Percentiles rank a stretch among this genome's conserved stretches.
Conservation (phyloP, 2,113 vertebrate species). For the Pluvianellus socialis region DNA sequence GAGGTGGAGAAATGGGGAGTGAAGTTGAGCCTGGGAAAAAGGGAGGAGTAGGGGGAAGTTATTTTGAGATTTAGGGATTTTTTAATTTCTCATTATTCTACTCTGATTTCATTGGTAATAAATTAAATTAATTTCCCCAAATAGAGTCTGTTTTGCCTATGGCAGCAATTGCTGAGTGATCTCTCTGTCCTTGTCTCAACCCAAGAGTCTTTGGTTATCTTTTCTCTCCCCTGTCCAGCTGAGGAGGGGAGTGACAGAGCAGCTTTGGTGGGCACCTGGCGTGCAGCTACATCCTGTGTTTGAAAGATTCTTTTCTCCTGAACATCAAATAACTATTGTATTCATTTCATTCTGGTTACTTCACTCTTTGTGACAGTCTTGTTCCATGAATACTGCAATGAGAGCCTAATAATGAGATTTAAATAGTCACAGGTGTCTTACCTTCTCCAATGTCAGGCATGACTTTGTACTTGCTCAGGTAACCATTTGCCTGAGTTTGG, state of each 20-base stretch:
- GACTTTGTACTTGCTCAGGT: fast-evolving
- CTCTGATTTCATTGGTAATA: not conserved
- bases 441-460: fast-evolving
- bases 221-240: not conserved
- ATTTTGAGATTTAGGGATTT: not conserved
- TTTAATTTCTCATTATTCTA: not conserved
- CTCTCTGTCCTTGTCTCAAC: not conserved
- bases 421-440: not conserved
- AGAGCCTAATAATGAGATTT: not conserved
- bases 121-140: not conserved
- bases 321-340: not conserved
- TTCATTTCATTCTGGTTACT: not conserved
- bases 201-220: not conserved
- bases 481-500: not conserved
- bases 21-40: no score
- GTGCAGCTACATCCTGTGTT: fast-evolving
- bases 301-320: not conserved
- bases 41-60: not conserved
- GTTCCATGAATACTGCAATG: not conserved
- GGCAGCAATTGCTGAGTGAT: not conserved
- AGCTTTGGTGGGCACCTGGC: not conserved
- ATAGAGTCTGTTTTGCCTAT: not conserved
- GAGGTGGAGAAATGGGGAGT: no score
- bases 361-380: not conserved
- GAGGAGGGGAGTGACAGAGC: not conserved